Evolutionary conservation across 2,113 vertebrate genomes (phyloP).

Genomic region (Corythornis madagascariensis): DNA sequence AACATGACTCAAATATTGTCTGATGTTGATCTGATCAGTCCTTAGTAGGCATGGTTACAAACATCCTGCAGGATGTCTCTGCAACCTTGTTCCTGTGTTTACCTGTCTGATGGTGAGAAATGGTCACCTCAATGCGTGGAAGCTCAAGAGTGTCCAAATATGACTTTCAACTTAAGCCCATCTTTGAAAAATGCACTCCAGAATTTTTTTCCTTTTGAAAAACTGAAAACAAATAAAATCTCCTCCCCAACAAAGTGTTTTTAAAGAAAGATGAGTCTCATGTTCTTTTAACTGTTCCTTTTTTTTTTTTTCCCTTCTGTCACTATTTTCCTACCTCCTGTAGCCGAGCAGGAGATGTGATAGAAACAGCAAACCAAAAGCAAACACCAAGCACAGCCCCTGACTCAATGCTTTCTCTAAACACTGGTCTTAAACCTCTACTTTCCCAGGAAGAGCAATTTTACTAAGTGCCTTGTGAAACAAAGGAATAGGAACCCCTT

Average conservation of each 20-base stretch:
- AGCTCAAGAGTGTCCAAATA: neutral
- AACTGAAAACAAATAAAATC: neutral
- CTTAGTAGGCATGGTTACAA: fast-evolving
- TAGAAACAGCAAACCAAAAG: neutral
- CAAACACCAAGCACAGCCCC: neutral
- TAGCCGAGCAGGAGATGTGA: neutral
- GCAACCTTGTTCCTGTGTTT: neutral
- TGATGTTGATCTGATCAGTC: neutral
- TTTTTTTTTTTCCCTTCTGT: neutral
- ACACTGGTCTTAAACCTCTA: neutral
- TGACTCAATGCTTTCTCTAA: neutral
- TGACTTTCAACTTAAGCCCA: neutral
- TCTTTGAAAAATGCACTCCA: neutral
- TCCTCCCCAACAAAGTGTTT: neutral
- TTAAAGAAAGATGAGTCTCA: neutral
- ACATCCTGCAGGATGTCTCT: neutral
- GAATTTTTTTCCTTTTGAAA: neutral
- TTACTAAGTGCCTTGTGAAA: neutral
- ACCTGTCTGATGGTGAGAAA: neutral
- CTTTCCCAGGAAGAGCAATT: neutral
- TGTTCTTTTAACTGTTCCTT: neutral
- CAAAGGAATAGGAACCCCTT: neutral
- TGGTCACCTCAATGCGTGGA: neutral
- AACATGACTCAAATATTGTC: neutral
- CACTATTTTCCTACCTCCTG: neutral